These are phyloP conservation scores for Ariopsis seemanni DNA, from an alignment of 2,113 vertebrate genomes.

Conservation along the genomic window DNA sequence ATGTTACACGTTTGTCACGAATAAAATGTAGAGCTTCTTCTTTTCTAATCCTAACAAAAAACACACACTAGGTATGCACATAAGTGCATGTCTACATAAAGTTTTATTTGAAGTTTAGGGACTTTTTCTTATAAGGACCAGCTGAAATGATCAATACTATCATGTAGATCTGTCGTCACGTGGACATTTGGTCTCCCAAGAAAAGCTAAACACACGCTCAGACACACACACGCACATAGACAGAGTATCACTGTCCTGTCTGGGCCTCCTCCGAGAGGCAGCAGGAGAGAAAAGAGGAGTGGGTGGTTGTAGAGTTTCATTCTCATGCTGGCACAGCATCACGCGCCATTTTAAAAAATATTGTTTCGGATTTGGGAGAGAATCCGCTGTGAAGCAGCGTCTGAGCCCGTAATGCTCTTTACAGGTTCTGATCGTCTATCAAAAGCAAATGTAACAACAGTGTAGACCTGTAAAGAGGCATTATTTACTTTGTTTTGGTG, in stretches of 20 bases:
- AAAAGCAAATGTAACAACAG: slow-evolving; percentile 50
- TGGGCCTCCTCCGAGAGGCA: slow-evolving; percentile 31
- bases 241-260: slow-evolving; percentile 25
- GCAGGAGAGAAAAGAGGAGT: slow-evolving; percentile 33
- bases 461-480: slow-evolving; percentile 22
- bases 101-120: background rate
- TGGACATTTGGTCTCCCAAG: slow-evolving; percentile 13
- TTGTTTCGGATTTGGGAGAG: slow-evolving; percentile 50
- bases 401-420: slow-evolving; percentile 48
- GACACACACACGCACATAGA: slow-evolving; percentile 14
- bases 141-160: background rate
- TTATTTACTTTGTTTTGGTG: slow-evolving; percentile 3
- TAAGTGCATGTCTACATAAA: background rate
- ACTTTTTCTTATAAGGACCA: background rate
- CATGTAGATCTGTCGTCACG: slow-evolving; percentile 11
- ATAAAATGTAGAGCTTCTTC: no score
- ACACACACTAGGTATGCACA: background rate
- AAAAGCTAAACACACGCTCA: background rate
- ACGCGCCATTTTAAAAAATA: slow-evolving; percentile 50
- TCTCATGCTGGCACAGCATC: slow-evolving; percentile 22
- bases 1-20: no score
- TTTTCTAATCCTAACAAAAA: background rate
- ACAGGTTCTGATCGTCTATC: slow-evolving; percentile 59
- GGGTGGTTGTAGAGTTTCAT: slow-evolving; percentile 32
- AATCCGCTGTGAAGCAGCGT: slow-evolving; percentile 52